These are phyloP conservation scores for Aplodontia rufa DNA, from an alignment of 2,113 vertebrate genomes.

Conservation along the genomic window DNA sequence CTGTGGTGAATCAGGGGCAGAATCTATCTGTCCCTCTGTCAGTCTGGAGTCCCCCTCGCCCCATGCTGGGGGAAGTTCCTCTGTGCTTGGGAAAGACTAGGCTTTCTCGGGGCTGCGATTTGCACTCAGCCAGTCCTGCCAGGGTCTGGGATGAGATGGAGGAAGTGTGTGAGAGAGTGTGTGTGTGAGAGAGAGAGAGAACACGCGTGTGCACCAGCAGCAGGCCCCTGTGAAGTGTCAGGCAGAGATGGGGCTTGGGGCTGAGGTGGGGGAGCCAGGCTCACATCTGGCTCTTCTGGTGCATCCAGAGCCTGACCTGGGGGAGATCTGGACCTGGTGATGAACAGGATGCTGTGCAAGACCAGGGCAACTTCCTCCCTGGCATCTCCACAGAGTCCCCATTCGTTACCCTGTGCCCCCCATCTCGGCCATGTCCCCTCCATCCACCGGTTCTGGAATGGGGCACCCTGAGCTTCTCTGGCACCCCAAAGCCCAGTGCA, in stretches of 20 bases:
- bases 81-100: background rate
- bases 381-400: background rate
- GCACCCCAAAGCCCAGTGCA: background rate
- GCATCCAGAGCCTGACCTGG: background rate
- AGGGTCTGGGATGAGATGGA: no score
- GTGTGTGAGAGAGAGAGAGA: no score
- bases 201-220: background rate
- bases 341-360: fast-evolving
- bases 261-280: background rate
- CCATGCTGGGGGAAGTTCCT: background rate
- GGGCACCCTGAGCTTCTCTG: background rate
- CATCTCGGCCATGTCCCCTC: background rate
- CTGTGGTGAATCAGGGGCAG: background rate
- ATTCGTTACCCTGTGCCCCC: background rate
- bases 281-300: background rate
- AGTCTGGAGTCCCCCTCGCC: background rate
- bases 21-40: background rate
- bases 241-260: background rate
- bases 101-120: background rate
- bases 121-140: background rate
- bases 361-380: background rate
- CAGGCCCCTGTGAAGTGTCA: background rate
- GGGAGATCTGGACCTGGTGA: background rate
- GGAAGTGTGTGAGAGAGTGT: no score
- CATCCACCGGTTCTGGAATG: background rate